Percentiles rank a stretch among this genome's conserved stretches.
Conservation (phyloP, 2,888 invertebrate species). For the Cheilosia urbana region DNA sequence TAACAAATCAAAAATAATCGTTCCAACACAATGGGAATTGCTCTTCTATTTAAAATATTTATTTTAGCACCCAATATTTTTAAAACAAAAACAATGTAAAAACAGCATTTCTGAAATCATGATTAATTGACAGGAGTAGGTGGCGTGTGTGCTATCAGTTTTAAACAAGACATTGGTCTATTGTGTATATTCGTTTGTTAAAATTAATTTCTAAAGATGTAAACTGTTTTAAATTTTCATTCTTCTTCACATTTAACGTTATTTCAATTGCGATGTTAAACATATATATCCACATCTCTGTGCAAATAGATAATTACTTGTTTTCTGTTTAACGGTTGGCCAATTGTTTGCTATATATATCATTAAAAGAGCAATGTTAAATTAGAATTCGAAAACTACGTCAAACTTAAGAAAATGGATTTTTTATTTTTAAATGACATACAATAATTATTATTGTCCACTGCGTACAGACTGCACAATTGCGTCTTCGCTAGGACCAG, state of each 20-base stretch:
- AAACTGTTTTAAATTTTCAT: background rate
- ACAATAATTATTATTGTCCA: background rate
- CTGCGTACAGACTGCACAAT: background rate
- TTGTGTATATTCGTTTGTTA: background rate
- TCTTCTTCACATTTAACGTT: conserved; percentile 1
- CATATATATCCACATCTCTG: conserved; percentile 10
- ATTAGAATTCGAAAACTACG: conserved; percentile 34
- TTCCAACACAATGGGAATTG: background rate
- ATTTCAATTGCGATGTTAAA: conserved; percentile 15
- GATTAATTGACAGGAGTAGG: conserved; percentile 45
- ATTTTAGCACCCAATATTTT: conserved; percentile 15
- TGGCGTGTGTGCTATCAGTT: conserved; percentile 7
- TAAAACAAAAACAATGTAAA: background rate
- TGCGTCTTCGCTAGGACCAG: background rate
- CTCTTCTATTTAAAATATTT: conserved; percentile 21
- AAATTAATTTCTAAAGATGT: background rate
- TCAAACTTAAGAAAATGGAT: conserved; percentile 32
- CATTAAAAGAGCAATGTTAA: conserved; percentile 35
- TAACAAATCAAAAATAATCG: background rate
- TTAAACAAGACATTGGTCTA: conserved; percentile 23
- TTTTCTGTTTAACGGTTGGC: conserved; percentile 32
- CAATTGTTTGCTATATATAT: conserved; percentile 20
- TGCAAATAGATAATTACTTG: conserved; percentile 19
- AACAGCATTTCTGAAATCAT: conserved; percentile 9
- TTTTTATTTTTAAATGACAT: background rate